Evolutionary conservation across 2,888 invertebrate genomes (phyloP), one percentile per base, ranked within the genome.

Genomic region (Lydus trimaculatus): DNA sequence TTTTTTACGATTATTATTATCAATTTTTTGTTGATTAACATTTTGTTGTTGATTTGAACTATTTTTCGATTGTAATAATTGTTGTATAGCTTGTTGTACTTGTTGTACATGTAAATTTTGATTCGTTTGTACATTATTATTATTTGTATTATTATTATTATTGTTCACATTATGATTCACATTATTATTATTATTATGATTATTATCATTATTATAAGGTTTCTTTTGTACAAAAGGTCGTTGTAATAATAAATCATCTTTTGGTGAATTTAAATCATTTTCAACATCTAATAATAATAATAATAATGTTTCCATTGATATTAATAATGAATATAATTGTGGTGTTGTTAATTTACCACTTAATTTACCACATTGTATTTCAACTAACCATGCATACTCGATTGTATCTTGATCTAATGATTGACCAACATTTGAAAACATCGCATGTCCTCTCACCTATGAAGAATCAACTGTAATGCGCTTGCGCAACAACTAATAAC

Each of bases 301-400:
- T 31, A 96, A 84, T 70, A 98, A 91, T 0, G 97, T 95, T 86
- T 99, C 98, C 64, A 98, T 84, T 1, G 95, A 93, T 25, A 95
- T 94, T 15, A 95, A 88, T 9, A 98, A 89, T 80, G 96, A 94
- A 81, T 95, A 94, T 0, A 98, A 82, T 88, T 94, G 98, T 0
- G 97, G 95, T 31, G 94, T 88, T 0, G 97, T 96, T 60, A 99
- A 87, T 80, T 96, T 93, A 0, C 98, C 98, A 31, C 94, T 95
- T 17, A 99, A 85, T 84, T 98, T 97, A 0, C 99, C 99, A 58
- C 99, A 85, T 77, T 97, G 96, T 5, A 97, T 89, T 84, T 99
- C 99, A 78, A 99, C 91, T 78, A 98, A 88, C 99, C 99, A 99
- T 0, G 94, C 96, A 83, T 99, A 99, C 83, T 99, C 99, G 20